A percentile compares a stretch with the other conserved stretches of the same genome.
Evolutionary conservation across 1,140 invertebrate species (phyloP).

Genomic region (Patella vulgata): DNA sequence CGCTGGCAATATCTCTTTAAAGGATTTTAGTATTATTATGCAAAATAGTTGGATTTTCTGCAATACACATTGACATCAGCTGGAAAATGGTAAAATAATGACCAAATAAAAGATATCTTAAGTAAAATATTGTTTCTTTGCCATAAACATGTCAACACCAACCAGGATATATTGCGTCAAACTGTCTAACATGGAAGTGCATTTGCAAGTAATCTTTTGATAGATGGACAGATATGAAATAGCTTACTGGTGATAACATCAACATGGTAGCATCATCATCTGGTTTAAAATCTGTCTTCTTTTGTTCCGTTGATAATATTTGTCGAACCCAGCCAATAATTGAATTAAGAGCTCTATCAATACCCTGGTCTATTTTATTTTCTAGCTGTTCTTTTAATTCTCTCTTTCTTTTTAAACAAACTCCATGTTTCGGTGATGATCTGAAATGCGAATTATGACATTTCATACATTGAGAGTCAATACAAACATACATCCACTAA

Average conservation of each 20-base stretch:
- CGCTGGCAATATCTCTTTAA: too few relatives aligned
- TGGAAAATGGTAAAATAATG: too few relatives aligned
- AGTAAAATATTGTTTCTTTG: too few relatives aligned
- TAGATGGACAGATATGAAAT: conserved; percentile 4
- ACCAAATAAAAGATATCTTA: too few relatives aligned
- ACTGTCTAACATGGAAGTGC: too few relatives aligned
- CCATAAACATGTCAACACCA: too few relatives aligned
- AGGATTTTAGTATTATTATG: too few relatives aligned
- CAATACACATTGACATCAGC: too few relatives aligned
- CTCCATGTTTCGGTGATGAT: conserved; percentile 86
- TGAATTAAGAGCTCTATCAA: conserved; percentile 87
- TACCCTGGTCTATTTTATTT: conserved; percentile 87
- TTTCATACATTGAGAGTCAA: background rate
- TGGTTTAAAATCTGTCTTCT: conserved; percentile 95
- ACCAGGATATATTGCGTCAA: too few relatives aligned
- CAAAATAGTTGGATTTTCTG: too few relatives aligned
- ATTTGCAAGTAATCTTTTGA: too few relatives aligned
- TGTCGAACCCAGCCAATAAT: conserved; percentile 92
- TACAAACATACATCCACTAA: background rate
- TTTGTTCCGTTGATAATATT: conserved; percentile 92
- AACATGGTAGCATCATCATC: conserved; percentile 72
- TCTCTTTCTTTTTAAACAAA: conserved; percentile 89
- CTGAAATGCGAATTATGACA: conserved; percentile 67
- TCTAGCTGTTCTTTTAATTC: conserved; percentile 88
- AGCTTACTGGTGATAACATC: conserved; percentile 64